Conservation (phyloP, 2,113 vertebrate genomes). For the Oplegnathus fasciatus region DNA sequence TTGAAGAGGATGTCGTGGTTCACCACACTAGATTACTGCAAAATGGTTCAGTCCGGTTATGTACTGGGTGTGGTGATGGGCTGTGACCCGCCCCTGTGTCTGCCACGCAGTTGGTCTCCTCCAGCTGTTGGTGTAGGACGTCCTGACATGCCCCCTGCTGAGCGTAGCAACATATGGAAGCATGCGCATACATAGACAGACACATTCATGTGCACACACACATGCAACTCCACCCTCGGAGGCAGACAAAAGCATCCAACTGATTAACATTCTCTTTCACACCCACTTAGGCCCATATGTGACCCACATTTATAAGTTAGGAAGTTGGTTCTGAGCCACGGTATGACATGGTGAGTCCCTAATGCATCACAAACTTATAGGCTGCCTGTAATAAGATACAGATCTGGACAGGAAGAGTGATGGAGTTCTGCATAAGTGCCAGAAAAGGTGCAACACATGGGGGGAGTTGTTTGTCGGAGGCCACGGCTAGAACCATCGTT, state of each 20-base stretch:
- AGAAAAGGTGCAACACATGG: slow-evolving; percentile 33
- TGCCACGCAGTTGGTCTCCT: slow-evolving; percentile 48
- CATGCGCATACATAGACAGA: background rate
- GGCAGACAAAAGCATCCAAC: slow-evolving; percentile 47
- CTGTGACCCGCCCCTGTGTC: slow-evolving; percentile 30
- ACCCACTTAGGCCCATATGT: slow-evolving; percentile 65
- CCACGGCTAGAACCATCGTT: background rate
- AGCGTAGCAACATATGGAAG: slow-evolving; percentile 58
- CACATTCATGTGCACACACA: slow-evolving; percentile 13
- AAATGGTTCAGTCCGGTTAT: slow-evolving; percentile 40
- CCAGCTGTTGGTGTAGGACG: slow-evolving; percentile 56
- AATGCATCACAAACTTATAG: slow-evolving; percentile 43
- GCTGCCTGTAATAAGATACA: slow-evolving; percentile 55
- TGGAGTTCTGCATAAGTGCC: slow-evolving; percentile 24
- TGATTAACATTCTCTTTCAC: slow-evolving; percentile 73
- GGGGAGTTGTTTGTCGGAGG: slow-evolving; percentile 10
- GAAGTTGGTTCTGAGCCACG: slow-evolving; percentile 29
- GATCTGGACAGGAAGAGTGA: slow-evolving; percentile 34
- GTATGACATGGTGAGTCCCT: slow-evolving; percentile 24
- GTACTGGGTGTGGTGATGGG: slow-evolving; percentile 24
- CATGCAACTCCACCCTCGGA: slow-evolving; percentile 27
- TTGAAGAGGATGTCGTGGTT: slow-evolving; percentile 57
- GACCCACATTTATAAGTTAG: slow-evolving; percentile 51
- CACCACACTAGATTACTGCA: slow-evolving; percentile 44
- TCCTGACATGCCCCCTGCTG: slow-evolving; percentile 59